A percentile compares a stretch with the other conserved stretches of the same genome.
Conservation (phyloP, 2,113 vertebrate species). For the Montifringilla adamsi region DNA sequence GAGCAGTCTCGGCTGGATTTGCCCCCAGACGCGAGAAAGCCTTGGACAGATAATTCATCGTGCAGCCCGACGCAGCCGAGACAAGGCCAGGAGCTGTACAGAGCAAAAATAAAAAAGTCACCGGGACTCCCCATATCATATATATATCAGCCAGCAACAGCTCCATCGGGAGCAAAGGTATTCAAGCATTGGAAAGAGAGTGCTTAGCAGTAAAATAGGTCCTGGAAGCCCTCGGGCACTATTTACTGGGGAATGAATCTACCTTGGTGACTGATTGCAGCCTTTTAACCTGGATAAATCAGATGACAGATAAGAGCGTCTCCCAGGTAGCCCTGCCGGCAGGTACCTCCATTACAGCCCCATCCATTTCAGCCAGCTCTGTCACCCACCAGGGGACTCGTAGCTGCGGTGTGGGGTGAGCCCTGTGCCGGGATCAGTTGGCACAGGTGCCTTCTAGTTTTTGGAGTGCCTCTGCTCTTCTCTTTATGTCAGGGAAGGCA, state of each 20-base stretch:
- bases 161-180: conserved; percentile 64
- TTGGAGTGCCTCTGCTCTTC: not conserved
- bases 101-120: conserved; percentile 61
- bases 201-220: conserved; percentile 72
- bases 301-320: conserved; percentile 60
- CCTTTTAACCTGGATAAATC: conserved; percentile 72
- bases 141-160: conserved; percentile 66
- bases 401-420: not conserved
- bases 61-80: not conserved
- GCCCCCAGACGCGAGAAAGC: not conserved
- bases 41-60: conserved; percentile 19
- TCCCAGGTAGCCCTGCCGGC: conserved; percentile 54
- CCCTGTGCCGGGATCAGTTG: not conserved
- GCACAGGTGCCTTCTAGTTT: not conserved
- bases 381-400: not conserved
- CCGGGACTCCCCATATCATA: conserved; percentile 55
- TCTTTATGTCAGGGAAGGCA: not conserved
- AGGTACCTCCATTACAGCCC: conserved; percentile 25
- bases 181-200: conserved; percentile 70
- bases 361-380: conserved; percentile 40
- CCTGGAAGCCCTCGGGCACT: conserved; percentile 64
- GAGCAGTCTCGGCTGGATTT: not conserved
- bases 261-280: conserved; percentile 66
- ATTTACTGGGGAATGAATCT: conserved; percentile 67
- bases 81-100: conserved; percentile 54